Base-by-base conservation (phyloP, 2,888 invertebrate genomes). In the Eurois occulta region DNA sequence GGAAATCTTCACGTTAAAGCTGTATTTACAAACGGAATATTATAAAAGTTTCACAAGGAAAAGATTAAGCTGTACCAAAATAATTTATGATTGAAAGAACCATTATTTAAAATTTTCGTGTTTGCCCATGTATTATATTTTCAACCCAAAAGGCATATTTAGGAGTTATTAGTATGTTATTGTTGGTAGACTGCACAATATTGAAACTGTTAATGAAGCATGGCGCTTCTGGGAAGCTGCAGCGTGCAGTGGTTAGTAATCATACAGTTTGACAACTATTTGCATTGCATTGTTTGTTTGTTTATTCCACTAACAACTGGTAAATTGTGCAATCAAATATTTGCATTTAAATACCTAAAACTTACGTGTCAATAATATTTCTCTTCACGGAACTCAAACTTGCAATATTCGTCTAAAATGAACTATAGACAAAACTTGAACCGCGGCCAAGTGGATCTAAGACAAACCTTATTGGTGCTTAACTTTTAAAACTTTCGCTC, bases 1-100 rank as follows among this genome's bases (percentile, higher is more conserved):
- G 46, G 58, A 76, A 76, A 79, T 86, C 72, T 81, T 72, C 52
- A 71, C 46, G 35, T 67, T 60, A 82, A 82, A 77, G 77, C 77
- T 67, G 82, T 81, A 60, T 67, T 76, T 83, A 83, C 64, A 67
- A 71, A 70, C 52, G 16, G 67, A 67, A 58, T 35, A n/a, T 79
- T 79, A 68, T 58, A 65, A 81, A 81, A 80, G 71, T 68, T 79
- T 79, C 35, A n/a, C n/a, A 68, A 79, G 64, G 38, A 55, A 62
- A 60, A 67, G 65, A 72, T 69, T 78, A 70, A 70, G 60, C 66
- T 64, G 55, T 21, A 16, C 60, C 18, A 79, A 79, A 67, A 67
- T 84, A 48, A 84, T 71, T 48, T 84, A 72, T 68, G 55, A 71
- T 79, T 71, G 21, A 82, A 28, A 35, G 35, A 24, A n/a, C 48